Evolutionary conservation across 2,888 invertebrate species (phyloP).

Genomic region (Agrotis ipsilon): DNA sequence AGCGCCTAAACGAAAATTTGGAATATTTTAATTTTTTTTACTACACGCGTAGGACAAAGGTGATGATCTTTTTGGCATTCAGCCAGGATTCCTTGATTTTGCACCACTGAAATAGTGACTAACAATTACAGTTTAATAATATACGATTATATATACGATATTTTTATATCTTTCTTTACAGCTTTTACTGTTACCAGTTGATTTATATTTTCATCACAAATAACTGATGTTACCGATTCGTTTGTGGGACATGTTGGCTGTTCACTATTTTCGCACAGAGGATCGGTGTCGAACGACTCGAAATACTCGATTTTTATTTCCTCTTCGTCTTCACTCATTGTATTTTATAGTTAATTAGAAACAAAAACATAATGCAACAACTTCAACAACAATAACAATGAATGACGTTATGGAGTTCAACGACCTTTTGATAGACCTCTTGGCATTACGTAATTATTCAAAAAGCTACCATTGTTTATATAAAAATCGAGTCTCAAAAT

Average conservation of each 20-base stretch:
- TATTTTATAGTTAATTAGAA: slow-evolving; percentile 10
- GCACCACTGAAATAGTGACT: slow-evolving; percentile 38
- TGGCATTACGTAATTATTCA: slow-evolving; percentile 20
- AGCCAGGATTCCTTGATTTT: slow-evolving; percentile 52
- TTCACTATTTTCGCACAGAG: slow-evolving; percentile 55
- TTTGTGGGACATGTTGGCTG: not conserved
- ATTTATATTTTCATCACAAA: slow-evolving; percentile 39
- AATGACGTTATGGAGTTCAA: slow-evolving; percentile 46
- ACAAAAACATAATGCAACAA: slow-evolving; percentile 11
- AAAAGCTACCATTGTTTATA: slow-evolving; percentile 31
- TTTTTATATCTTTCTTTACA: slow-evolving; percentile 49
- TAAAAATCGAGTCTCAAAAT: not conserved
- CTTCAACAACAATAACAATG: slow-evolving; percentile 50
- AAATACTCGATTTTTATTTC: slow-evolving; percentile 79
- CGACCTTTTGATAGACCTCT: slow-evolving; percentile 44
- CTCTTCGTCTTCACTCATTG: slow-evolving; percentile 45
- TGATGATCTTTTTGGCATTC: slow-evolving; percentile 40
- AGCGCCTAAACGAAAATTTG: slow-evolving; percentile 6
- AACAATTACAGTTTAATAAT: slow-evolving; percentile 56
- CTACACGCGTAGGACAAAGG: slow-evolving; percentile 24
- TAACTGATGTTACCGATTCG: slow-evolving; percentile 3
- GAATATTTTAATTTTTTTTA: slow-evolving; percentile 22
- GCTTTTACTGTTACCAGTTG: slow-evolving; percentile 42
- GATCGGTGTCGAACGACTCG: slow-evolving; percentile 70
- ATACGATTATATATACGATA: slow-evolving; percentile 35